Conservation (phyloP, 2,888 invertebrate species). For the Lacanobia wlatinum region DNA sequence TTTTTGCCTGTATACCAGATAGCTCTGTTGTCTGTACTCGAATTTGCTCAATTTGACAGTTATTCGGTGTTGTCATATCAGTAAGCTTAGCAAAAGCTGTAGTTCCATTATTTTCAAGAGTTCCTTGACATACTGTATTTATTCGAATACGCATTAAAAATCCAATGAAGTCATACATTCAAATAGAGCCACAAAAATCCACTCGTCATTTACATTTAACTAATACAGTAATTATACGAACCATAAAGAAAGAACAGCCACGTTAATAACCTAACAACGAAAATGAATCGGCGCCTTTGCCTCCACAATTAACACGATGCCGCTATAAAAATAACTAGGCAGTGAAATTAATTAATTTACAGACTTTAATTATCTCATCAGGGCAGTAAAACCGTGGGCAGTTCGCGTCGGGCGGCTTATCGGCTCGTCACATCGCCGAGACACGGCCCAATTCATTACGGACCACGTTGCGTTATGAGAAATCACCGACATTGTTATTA, state of each 20-base stretch:
- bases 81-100: background rate
- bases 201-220: constrained; percentile 46
- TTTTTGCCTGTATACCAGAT: too few species aligned
- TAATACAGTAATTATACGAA: constrained; percentile 61
- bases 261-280: constrained; percentile 61
- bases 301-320: constrained; percentile 79
- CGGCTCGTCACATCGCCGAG: constrained; percentile 85
- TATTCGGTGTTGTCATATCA: background rate
- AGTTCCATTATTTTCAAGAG: background rate
- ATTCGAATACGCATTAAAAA: background rate
- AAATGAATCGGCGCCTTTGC: constrained; percentile 81
- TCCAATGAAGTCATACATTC: constrained; percentile 21
- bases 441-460: constrained; percentile 77
- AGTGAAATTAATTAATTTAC: constrained; percentile 88
- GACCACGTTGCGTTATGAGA: constrained; percentile 79
- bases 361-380: constrained; percentile 89
- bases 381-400: constrained; percentile 81
- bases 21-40: too few species aligned
- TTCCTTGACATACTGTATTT: background rate
- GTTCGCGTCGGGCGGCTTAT: constrained; percentile 82
- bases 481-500: constrained; percentile 80
- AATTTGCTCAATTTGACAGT: too few species aligned
- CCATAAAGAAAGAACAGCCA: constrained; percentile 61
- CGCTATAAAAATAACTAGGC: constrained; percentile 84
- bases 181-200: constrained; percentile 33